A percentile compares a stretch with the other conserved stretches of the same genome.
phyloP scores from a whole-genome alignment of 2,113 vertebrate species.

The Sitta europaea region DNA sequence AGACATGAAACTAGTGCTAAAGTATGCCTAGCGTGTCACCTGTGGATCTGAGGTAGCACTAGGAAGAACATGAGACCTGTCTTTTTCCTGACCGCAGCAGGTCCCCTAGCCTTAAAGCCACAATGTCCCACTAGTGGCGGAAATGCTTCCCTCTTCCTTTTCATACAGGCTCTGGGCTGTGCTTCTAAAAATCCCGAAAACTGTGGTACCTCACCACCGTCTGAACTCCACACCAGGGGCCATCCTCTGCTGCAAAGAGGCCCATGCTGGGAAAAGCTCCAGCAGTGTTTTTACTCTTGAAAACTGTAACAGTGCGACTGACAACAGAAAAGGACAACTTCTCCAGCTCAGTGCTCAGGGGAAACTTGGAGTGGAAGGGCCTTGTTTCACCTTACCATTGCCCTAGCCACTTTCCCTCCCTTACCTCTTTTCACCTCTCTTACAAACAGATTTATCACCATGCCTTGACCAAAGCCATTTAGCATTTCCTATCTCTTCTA shows the following conservation, averaged over 20 bases:
- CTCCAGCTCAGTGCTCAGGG: not conserved
- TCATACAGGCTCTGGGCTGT: not conserved
- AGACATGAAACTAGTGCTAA: not conserved
- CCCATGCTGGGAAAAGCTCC: rapidly evolving
- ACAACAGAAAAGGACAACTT: not conserved
- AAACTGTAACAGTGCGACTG: not conserved
- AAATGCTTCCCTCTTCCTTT: not conserved
- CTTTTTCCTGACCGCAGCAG: not conserved
- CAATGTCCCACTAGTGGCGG: not conserved
- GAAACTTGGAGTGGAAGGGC: not conserved
- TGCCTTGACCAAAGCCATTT: not conserved
- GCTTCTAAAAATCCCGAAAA: not conserved
- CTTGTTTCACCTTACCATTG: not conserved
- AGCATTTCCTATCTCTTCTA: not conserved
- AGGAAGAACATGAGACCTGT: rapidly evolving
- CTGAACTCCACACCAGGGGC: not conserved
- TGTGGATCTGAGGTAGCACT: not conserved
- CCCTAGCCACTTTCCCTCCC: not conserved
- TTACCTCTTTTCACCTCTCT: not conserved
- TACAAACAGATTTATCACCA: not conserved
- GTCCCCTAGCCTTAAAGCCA: not conserved
- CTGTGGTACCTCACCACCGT: not conserved
- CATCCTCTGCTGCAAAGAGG: not conserved
- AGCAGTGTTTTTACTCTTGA: not conserved
- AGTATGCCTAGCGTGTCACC: not conserved